A percentile compares a stretch with the other conserved stretches of the same genome.
Conservation (phyloP, 2,888 invertebrate species). For the Melanotus villosus region DNA sequence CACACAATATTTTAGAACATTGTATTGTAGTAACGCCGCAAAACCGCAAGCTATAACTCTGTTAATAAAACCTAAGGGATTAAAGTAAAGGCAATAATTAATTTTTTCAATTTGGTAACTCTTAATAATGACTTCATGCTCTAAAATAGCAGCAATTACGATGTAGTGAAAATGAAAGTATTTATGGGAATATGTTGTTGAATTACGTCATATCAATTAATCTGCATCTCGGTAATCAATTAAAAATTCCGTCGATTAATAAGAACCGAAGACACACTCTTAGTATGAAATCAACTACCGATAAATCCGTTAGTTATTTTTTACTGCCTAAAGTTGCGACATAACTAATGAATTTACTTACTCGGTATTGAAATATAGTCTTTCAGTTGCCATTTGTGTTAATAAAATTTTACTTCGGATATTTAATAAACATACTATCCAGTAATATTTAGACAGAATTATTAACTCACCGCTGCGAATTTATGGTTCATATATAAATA, state of each 20-base stretch:
- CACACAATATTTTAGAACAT: not conserved
- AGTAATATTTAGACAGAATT: no score
- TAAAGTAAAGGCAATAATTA: slow-evolving; percentile 17
- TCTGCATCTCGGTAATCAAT: slow-evolving; percentile 17
- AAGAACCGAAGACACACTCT: slow-evolving; percentile 3
- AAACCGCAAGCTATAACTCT: slow-evolving; percentile 14
- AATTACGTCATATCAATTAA: slow-evolving; percentile 24
- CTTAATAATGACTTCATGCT: slow-evolving; percentile 30
- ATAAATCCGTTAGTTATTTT: not conserved
- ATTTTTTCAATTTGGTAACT: slow-evolving; percentile 20
- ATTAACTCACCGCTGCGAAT: no score
- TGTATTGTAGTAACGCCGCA: slow-evolving; percentile 10
- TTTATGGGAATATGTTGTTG: slow-evolving; percentile 1
- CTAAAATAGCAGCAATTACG: slow-evolving; percentile 27
- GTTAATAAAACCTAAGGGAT: slow-evolving; percentile 14
- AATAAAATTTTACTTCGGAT: not conserved
- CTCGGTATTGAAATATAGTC: not conserved
- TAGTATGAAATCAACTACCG: slow-evolving; percentile 12
- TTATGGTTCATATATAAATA: no score
- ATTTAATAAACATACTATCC: no score
- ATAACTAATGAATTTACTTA: not conserved
- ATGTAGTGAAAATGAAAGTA: slow-evolving; percentile 32
- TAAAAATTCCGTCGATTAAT: slow-evolving; percentile 14
- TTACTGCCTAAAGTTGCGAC: not conserved
- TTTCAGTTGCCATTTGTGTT: not conserved